These are phyloP conservation scores for Tupiocoris notatus DNA, from an alignment of 2,888 invertebrate genomes.

Conservation along the genomic window DNA sequence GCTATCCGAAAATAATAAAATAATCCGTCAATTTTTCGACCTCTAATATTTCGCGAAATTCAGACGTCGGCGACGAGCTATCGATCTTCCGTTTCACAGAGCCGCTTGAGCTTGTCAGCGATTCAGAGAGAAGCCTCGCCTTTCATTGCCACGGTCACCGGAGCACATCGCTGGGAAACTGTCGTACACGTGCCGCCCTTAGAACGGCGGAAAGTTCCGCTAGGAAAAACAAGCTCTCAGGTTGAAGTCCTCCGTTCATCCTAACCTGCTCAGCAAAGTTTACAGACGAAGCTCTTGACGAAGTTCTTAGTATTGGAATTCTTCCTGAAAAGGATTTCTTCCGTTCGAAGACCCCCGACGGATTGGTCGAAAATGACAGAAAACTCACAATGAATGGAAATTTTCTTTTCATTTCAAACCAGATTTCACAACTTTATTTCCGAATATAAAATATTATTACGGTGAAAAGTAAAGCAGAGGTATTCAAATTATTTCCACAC, in stretches of 20 bases:
- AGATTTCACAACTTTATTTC: too few species aligned
- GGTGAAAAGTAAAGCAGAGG: too few species aligned
- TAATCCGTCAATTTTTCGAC: too few species aligned
- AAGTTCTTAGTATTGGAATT: background rate
- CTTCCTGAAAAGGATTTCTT: background rate
- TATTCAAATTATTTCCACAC: too few species aligned
- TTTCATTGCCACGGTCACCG: conserved; percentile 33
- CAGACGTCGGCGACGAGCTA: background rate
- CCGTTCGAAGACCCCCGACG: background rate
- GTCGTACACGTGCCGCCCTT: background rate
- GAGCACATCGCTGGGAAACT: conserved; percentile 12
- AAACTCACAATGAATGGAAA: too few species aligned
- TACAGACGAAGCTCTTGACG: background rate
- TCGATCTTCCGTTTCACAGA: background rate
- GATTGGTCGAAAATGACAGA: background rate
- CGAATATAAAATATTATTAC: too few species aligned
- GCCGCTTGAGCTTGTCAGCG: background rate
- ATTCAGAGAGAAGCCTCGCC: background rate
- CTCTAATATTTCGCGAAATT: background rate
- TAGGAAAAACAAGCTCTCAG: background rate
- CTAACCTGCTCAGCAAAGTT: background rate
- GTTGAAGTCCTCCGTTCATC: background rate
- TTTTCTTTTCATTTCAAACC: too few species aligned
- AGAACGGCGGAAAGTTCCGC: background rate
- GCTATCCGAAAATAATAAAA: too few species aligned